Conservation (phyloP, 2,113 vertebrate species). For the Ammodytes marinus region DNA sequence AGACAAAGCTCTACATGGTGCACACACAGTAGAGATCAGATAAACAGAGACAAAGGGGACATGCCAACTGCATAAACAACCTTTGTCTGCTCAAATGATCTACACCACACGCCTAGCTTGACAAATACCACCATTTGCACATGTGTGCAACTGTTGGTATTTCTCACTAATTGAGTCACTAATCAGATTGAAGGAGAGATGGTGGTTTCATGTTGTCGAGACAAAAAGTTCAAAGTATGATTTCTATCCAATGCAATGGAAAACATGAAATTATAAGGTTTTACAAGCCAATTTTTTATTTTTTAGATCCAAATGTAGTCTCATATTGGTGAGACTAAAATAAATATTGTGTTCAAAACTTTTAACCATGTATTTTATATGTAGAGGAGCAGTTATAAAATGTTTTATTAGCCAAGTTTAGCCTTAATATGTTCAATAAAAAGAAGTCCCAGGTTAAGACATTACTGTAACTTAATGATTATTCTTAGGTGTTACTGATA, state of each 20-base stretch:
- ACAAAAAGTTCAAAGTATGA: neutral
- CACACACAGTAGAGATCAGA: neutral
- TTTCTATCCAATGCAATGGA: neutral
- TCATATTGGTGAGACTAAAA: no score
- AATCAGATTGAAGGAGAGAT: slow-evolving; percentile 12
- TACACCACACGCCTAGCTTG: slow-evolving; percentile 10
- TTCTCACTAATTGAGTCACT: slow-evolving; percentile 6
- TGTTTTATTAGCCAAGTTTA: slow-evolving; percentile 1
- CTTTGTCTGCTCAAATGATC: slow-evolving; percentile 35
- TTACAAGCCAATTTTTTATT: neutral
- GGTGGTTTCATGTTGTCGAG: slow-evolving; percentile 21
- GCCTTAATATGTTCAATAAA: slow-evolving; percentile 12
- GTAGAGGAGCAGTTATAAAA: neutral
- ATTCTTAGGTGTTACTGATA: neutral
- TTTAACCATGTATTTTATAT: neutral
- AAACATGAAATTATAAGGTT: neutral
- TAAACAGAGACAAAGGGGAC: neutral
- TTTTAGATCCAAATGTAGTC: neutral
- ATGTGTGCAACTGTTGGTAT: neutral
- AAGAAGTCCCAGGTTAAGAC: neutral
- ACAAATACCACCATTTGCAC: neutral
- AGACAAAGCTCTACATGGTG: neutral
- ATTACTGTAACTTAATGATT: neutral
- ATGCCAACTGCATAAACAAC: neutral
- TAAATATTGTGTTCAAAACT: neutral